Conservation (phyloP, 1,140 invertebrate species). For the Acyrthosiphon pisum region DNA sequence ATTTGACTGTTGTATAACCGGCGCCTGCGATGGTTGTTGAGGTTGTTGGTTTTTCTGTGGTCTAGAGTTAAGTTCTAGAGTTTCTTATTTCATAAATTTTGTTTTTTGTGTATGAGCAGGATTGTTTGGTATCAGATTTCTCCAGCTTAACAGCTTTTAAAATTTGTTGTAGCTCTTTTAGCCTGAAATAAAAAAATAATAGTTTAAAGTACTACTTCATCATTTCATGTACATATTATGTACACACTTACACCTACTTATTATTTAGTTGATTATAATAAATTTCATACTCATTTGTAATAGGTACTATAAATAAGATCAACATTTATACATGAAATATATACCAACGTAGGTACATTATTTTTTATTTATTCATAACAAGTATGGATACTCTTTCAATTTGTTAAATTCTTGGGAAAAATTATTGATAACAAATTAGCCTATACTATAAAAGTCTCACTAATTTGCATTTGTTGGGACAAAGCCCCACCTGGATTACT, state of each 20-base stretch:
- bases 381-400: too few relatives aligned
- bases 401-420: too few relatives aligned
- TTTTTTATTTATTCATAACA: not conserved
- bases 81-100: constrained; percentile 35
- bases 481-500: too few relatives aligned
- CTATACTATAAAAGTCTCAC: too few relatives aligned
- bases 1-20: not conserved
- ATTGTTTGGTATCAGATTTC: constrained; percentile 35
- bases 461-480: too few relatives aligned
- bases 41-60: not conserved
- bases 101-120: not conserved
- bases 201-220: not conserved
- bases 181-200: constrained; percentile 27
- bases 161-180: constrained; percentile 24
- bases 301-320: not conserved
- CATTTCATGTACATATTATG: not conserved
- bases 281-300: not conserved
- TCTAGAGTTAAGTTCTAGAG: constrained; percentile 23
- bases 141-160: not conserved
- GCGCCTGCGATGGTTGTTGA: not conserved
- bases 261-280: not conserved
- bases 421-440: not conserved
- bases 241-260: too few relatives aligned
- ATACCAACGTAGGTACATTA: not conserved
- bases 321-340: not conserved